Percentiles rank a stretch among this genome's conserved stretches.
phyloP scores from a whole-genome alignment of 2,113 vertebrate genomes.

The Dermatemys mawii region DNA sequence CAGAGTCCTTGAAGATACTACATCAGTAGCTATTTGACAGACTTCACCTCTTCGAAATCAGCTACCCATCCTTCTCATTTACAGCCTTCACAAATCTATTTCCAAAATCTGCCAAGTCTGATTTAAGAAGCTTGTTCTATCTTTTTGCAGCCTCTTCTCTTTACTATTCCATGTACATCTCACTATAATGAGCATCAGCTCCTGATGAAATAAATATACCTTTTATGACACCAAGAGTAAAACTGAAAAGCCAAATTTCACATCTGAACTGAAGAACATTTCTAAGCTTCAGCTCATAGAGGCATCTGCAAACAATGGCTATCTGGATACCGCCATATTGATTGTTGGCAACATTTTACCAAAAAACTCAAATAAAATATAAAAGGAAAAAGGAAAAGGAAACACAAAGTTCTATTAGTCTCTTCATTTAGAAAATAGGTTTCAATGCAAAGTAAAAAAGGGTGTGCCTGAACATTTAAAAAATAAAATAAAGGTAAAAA shows the following conservation, averaged over 20 bases:
- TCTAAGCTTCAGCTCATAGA: conserved; percentile 36
- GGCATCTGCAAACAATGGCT: conserved; percentile 60
- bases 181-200: conserved; percentile 54
- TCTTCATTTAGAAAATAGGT: conserved; percentile 75
- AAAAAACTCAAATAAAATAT: conserved; percentile 60
- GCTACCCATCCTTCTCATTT: conserved; percentile 75
- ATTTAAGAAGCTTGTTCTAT: conserved; percentile 33
- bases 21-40: conserved; percentile 73
- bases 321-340: conserved; percentile 73
- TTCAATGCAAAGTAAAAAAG: conserved; percentile 33
- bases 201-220: conserved; percentile 57
- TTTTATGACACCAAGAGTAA: conserved; percentile 55
- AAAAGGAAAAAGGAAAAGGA: conserved; percentile 49
- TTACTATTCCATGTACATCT: conserved; percentile 64
- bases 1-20: conserved; percentile 68
- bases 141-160: conserved; percentile 29
- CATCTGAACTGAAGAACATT: conserved; percentile 47
- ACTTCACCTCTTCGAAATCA: conserved; percentile 70
- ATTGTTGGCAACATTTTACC: conserved; percentile 59
- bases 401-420: conserved; percentile 31
- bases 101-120: conserved; percentile 47
- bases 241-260: conserved; percentile 63
- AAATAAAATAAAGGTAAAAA: conserved; percentile 16
- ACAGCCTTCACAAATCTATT: conserved; percentile 54
- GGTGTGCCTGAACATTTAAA: conserved; percentile 43